These are phyloP conservation scores for Cirrhinus mrigala DNA, from an alignment of 2,797 vertebrate genomes.

Conservation along the genomic window DNA sequence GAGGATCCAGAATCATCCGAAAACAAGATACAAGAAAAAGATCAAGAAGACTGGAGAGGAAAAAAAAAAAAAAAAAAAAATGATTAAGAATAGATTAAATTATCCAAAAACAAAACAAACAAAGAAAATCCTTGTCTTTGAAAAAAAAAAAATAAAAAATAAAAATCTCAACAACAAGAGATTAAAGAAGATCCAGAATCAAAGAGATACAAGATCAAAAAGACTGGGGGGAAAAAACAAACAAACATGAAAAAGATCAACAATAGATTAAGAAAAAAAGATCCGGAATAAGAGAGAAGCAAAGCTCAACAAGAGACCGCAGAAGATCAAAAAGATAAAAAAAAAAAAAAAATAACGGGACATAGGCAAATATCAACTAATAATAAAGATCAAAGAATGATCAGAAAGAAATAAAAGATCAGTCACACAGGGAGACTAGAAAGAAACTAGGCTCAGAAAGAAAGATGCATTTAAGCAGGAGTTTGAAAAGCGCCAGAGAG, in stretches of 20 bases:
- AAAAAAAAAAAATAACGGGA: conserved; percentile 59
- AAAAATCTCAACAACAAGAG: neutral
- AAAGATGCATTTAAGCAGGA: neutral
- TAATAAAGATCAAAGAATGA: conserved; percentile 58
- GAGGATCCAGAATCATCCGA: neutral
- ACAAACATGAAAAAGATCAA: neutral
- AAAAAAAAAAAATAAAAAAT: too few species aligned
- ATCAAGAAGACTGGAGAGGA: too few species aligned
- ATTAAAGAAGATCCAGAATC: neutral
- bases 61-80: too few species aligned
- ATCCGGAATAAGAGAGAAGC: too few species aligned
- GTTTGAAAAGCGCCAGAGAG: neutral
- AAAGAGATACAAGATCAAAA: neutral
- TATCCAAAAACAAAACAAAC: too few species aligned
- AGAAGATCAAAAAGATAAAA: neutral
- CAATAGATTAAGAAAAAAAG: too few species aligned
- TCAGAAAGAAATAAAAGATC: conserved; percentile 69
- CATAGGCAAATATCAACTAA: conserved; percentile 36
- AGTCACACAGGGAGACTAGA: neutral
- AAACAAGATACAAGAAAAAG: too few species aligned
- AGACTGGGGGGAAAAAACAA: too few species aligned
- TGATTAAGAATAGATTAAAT: too few species aligned
- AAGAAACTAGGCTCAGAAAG: neutral
- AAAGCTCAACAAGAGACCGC: neutral
- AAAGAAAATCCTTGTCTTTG: neutral